These are phyloP conservation scores for Drosophila anomalata DNA, from an alignment of 2,888 invertebrate species.

Conservation along the genomic window DNA sequence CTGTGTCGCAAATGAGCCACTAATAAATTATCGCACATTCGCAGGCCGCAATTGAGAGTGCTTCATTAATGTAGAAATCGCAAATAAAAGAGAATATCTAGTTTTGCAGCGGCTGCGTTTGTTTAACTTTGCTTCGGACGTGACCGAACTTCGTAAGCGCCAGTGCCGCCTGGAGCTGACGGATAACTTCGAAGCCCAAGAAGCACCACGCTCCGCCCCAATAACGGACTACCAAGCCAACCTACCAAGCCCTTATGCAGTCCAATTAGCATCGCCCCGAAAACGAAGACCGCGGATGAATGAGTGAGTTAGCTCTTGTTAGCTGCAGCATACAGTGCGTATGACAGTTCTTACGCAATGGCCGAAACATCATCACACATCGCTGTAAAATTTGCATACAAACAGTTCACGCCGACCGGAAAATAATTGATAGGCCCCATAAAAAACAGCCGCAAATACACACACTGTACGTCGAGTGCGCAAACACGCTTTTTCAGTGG, in stretches of 20 bases:
- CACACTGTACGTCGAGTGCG: neutral
- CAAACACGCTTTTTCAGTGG: constrained; percentile 2
- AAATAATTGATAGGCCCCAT: constrained; percentile 70
- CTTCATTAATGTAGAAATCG: constrained; percentile 60
- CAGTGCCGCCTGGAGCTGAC: neutral
- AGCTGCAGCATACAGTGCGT: constrained; percentile 16
- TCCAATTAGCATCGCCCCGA: constrained; percentile 61
- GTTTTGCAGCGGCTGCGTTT: constrained; percentile 52
- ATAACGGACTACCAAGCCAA: constrained; percentile 10
- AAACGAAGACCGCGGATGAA: constrained; percentile 38
- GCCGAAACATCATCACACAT: constrained; percentile 13
- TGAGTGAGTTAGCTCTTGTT: constrained; percentile 13
- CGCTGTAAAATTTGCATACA: constrained; percentile 55
- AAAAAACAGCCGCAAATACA: constrained; percentile 36
- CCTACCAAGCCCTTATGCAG: constrained; percentile 45
- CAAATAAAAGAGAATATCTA: constrained; percentile 65
- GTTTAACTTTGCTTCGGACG: constrained; percentile 50
- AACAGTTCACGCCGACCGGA: constrained; percentile 52
- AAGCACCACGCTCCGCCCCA: constrained; percentile 29
- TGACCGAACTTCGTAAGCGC: constrained; percentile 66
- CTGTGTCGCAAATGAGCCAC: constrained; percentile 61
- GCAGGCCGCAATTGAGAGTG: constrained; percentile 37
- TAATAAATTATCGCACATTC: constrained; percentile 67
- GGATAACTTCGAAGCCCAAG: neutral
- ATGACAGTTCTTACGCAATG: constrained; percentile 68